phyloP scores from a whole-genome alignment of 2,888 invertebrate genomes.

The Coecobrya sp. region DNA sequence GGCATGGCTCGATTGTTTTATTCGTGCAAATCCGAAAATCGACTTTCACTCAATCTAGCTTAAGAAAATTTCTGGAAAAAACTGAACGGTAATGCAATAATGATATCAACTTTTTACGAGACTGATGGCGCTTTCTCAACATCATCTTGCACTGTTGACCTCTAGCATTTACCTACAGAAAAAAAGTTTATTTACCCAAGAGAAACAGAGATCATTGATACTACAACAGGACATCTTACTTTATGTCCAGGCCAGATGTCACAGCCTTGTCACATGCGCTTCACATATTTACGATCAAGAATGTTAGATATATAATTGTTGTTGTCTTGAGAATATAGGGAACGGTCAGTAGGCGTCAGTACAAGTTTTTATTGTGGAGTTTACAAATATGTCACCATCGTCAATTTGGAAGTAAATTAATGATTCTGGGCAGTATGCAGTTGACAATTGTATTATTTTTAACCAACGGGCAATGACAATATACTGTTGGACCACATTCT shows the following conservation, averaged over 20 bases:
- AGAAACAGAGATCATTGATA: too few relatives aligned
- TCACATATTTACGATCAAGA: not conserved
- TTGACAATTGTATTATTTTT: too few relatives aligned
- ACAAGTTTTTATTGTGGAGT: too few relatives aligned
- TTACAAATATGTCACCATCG: too few relatives aligned
- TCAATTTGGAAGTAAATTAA: too few relatives aligned
- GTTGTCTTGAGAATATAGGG: not conserved
- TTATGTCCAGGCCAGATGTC: not conserved
- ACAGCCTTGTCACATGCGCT: not conserved
- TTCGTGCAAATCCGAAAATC: not conserved
- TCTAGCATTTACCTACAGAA: not conserved
- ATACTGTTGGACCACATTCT: too few relatives aligned
- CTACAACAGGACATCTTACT: too few relatives aligned
- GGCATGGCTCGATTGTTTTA: not conserved
- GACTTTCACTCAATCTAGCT: not conserved
- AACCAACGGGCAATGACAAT: too few relatives aligned
- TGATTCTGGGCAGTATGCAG: too few relatives aligned
- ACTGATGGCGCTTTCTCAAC: too few relatives aligned
- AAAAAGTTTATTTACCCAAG: not conserved
- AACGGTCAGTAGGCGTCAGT: not conserved
- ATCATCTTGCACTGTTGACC: too few relatives aligned
- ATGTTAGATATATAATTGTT: not conserved
- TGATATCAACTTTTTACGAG: not conserved
- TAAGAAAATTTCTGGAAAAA: not conserved
- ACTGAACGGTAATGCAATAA: not conserved